Conservation (phyloP, 2,797 vertebrate species). For the Arremon brunneinucha region DNA sequence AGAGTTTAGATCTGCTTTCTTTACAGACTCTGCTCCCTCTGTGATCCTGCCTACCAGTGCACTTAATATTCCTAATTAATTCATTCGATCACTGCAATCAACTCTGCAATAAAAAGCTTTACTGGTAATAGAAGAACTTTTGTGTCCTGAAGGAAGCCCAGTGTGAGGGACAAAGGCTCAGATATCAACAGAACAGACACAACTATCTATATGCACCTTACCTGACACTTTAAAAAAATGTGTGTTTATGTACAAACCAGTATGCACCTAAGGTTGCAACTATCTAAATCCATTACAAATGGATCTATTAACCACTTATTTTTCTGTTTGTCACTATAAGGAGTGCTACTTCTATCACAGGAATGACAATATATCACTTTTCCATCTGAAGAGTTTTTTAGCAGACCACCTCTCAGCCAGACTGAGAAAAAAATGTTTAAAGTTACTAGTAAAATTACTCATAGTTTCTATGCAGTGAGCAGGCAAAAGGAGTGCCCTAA, state of each 20-base stretch:
- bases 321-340: neutral
- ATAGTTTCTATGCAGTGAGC: neutral
- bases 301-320: neutral
- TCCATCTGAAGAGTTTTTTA: neutral
- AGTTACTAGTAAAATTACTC: neutral
- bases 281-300: neutral
- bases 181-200: neutral
- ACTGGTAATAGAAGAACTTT: neutral
- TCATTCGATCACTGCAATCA: neutral
- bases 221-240: neutral
- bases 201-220: neutral
- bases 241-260: neutral
- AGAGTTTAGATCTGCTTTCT: neutral
- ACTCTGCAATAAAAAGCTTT: neutral
- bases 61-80: neutral
- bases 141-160: neutral
- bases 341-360: neutral
- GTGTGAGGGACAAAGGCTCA: neutral
- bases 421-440: neutral
- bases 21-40: neutral
- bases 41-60: neutral
- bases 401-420: neutral
- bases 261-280: neutral
- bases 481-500: neutral
- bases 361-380: neutral